These are phyloP conservation scores for Amphiprion clarkii DNA, from an alignment of 2,797 vertebrate genomes.

Conservation along the genomic window DNA sequence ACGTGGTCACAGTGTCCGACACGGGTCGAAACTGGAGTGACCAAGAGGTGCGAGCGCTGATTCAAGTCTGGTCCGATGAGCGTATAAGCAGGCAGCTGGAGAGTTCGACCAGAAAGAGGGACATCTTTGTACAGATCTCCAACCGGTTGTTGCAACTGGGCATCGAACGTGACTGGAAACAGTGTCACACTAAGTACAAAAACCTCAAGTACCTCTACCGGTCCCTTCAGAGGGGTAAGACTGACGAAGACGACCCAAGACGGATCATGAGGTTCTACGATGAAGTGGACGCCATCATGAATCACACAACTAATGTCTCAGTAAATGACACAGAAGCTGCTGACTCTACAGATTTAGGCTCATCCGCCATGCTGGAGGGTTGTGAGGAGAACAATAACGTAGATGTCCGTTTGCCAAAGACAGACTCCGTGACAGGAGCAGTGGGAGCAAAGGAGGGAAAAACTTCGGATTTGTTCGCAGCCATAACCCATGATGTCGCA, in stretches of 20 bases:
- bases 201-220: conserved; percentile 94
- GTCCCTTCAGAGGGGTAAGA: conserved; percentile 87
- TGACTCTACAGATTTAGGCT: conserved; percentile 44
- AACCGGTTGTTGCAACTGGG: conserved; percentile 87
- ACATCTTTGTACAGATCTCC: conserved; percentile 92
- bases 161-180: conserved; percentile 93
- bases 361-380: conserved; percentile 19
- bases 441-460: conserved; percentile 44
- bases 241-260: conserved; percentile 83
- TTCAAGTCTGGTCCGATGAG: conserved; percentile 89
- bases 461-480: conserved; percentile 37
- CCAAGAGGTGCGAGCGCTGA: conserved; percentile 89
- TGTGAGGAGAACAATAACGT: conserved; percentile 48
- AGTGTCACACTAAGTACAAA: conserved; percentile 92
- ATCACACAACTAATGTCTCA: conserved; percentile 53
- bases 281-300: conserved; percentile 89
- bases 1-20: conserved; percentile 87
- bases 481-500: conserved; percentile 34
- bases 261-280: conserved; percentile 91
- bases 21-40: conserved; percentile 91
- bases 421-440: conserved; percentile 3
- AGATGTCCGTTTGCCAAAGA: conserved; percentile 37
- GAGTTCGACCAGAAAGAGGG: conserved; percentile 91
- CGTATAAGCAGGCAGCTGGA: conserved; percentile 90
- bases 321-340: conserved; percentile 14